Base-by-base conservation (phyloP, 2,888 invertebrate genomes). In the Pyralis farinalis region DNA sequence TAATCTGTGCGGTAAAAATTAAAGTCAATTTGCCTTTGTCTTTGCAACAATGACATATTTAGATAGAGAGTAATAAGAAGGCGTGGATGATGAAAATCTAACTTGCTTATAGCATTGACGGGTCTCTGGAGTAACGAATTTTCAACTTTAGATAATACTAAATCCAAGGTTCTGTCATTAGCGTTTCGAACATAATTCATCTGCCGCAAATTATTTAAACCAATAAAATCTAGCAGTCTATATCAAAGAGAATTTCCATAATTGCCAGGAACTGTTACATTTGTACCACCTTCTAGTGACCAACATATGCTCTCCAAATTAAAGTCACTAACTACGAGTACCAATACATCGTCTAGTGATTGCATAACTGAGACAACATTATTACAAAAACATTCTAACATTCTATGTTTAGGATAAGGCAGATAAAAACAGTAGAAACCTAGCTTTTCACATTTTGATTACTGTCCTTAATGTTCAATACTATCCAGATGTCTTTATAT, bases 1-100 rank as follows among this genome's bases (percentile, higher is more conserved):
- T 32, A 32, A n/a, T 32, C 11, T n/a, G 32, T 12, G n/a, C 32
- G 32, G n/a, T 32, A 32, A 32, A 32, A 32, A 16, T 32, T 32
- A 8, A 16, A 16, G n/a, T 16, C 2, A 3, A n/a, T 12, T 16
- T 32, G 7, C 7, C n/a, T 8, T 32, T 32, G 12, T 16, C 32
- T 32, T 7, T 12, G n/a, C n/a, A 33, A 21, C 20, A 33, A 2
- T 5, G 9, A 21, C 10, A 33, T 5, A 21, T 5, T 9, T 9
- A 33, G 4, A 9, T 33, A 16, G 21, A 33, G 10, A 4, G 21
- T 5, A 7, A 33, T 9, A 20, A 5, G 9, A 3, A 33, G 33
- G 2, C 20, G 21, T 10, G 33, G 33, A 21, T 33, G 33, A 33
- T 33, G 33, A 21, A 20, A 21, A 9, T 21, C 33, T 7, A 33